These are phyloP conservation scores for Triops longicaudatus DNA, from an alignment of 1,140 invertebrate genomes.

Conservation along the genomic window DNA sequence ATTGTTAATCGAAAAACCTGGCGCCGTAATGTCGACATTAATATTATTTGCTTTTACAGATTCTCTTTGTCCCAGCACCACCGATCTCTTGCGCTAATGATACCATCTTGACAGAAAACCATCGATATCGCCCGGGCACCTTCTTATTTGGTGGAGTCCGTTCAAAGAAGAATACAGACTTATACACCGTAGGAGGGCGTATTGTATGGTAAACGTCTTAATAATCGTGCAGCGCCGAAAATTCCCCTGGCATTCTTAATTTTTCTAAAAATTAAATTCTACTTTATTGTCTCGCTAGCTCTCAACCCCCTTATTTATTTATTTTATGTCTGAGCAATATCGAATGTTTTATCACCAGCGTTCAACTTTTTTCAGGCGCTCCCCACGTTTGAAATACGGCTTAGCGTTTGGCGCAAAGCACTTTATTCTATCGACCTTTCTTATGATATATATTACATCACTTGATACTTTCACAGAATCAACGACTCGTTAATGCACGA, in stretches of 20 bases:
- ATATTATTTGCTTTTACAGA: not conserved
- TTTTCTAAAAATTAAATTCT: not conserved
- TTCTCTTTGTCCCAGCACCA: not conserved
- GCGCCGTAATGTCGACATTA: not conserved
- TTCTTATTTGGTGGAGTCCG: not conserved
- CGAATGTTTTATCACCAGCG: not conserved
- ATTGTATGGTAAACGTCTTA: constrained; percentile 1
- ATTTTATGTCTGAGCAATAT: not conserved
- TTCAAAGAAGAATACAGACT: not conserved
- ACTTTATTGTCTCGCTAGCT: not conserved
- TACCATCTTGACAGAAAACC: not conserved
- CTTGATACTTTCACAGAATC: no score
- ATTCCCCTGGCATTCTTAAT: not conserved
- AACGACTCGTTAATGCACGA: no score
- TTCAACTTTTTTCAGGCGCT: no score
- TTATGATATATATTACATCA: no score
- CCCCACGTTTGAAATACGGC: no score
- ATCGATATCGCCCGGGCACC: not conserved
- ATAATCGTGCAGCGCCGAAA: not conserved
- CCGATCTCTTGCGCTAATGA: not conserved
- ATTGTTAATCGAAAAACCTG: not conserved
- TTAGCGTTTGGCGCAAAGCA: no score
- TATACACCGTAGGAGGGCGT: not conserved
- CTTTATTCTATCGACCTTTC: no score
- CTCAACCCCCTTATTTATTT: not conserved